A percentile compares a stretch with the other conserved stretches of the same genome.
Conservation (phyloP, 2,797 vertebrate genomes). For the Phalloptychus januarius region DNA sequence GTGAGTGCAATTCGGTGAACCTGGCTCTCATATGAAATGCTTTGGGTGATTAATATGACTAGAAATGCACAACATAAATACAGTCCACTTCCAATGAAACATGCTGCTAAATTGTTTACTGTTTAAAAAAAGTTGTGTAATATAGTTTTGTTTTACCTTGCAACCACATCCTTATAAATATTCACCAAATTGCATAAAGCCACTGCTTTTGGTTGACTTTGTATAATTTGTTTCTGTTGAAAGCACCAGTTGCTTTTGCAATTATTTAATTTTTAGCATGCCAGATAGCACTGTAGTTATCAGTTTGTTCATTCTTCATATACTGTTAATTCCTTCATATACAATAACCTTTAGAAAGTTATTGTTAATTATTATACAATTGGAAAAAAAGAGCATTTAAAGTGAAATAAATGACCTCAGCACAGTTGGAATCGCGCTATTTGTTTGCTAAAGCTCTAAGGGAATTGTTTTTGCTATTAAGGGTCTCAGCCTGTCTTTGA, state of each 20-base stretch:
- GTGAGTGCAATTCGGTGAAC: neutral
- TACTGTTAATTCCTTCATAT: fast-evolving
- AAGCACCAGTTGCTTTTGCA: neutral
- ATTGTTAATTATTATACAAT: neutral
- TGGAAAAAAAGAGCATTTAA: neutral
- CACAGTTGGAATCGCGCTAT: neutral
- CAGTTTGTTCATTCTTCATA: neutral
- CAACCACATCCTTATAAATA: neutral
- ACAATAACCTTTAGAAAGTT: neutral
- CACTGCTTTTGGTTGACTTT: neutral
- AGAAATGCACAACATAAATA: neutral
- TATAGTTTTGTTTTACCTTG: neutral
- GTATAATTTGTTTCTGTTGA: neutral
- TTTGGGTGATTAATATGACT: neutral
- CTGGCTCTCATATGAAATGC: neutral
- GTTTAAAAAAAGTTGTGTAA: neutral
- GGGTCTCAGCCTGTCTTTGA: neutral
- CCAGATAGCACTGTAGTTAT: neutral
- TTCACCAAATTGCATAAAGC: neutral
- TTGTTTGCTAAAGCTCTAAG: neutral
- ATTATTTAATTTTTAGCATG: neutral
- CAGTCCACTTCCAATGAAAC: neutral
- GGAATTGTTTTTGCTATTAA: neutral
- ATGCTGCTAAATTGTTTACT: neutral
- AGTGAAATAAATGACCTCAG: neutral